Evolutionary conservation across 2,797 vertebrate genomes (phyloP).

Genomic region (Acanthurus leucopareius): DNA sequence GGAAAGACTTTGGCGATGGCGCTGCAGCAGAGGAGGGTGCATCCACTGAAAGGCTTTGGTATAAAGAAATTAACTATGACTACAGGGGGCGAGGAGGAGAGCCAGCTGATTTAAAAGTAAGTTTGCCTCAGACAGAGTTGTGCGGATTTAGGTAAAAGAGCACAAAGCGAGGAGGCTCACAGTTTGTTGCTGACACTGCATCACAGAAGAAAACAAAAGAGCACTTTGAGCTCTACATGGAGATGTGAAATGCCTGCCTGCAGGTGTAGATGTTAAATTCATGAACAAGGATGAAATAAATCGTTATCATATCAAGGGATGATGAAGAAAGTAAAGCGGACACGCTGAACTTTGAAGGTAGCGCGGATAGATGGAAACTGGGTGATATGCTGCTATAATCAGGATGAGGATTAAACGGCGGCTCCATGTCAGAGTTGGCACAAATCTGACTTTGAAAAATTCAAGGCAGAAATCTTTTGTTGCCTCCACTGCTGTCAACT

Average conservation of each 20-base stretch:
- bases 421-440: constrained; percentile 57
- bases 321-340: constrained; percentile 51
- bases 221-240: constrained; percentile 37
- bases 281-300: constrained; percentile 68
- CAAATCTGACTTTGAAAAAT: constrained; percentile 58
- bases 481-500: constrained; percentile 23
- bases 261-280: constrained; percentile 72
- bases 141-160: constrained; percentile 37
- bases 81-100: constrained; percentile 12
- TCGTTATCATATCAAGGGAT: constrained; percentile 60
- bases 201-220: constrained; percentile 49
- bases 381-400: constrained; percentile 60
- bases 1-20: constrained; percentile 14
- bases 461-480: constrained; percentile 49
- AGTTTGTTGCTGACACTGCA: constrained; percentile 61
- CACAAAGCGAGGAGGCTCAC: constrained; percentile 17
- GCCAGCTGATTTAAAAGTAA: constrained; percentile 17
- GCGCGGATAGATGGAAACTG: constrained; percentile 27
- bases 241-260: constrained; percentile 41
- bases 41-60: constrained; percentile 18
- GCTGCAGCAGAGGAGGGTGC: constrained; percentile 17
- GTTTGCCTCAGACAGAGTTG: constrained; percentile 22
- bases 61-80: constrained; percentile 30
- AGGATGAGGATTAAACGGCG: constrained; percentile 56
- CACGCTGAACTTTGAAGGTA: constrained; percentile 58